Conservation (phyloP, 1,140 invertebrate genomes). For the Acromyrmex heyeri region DNA sequence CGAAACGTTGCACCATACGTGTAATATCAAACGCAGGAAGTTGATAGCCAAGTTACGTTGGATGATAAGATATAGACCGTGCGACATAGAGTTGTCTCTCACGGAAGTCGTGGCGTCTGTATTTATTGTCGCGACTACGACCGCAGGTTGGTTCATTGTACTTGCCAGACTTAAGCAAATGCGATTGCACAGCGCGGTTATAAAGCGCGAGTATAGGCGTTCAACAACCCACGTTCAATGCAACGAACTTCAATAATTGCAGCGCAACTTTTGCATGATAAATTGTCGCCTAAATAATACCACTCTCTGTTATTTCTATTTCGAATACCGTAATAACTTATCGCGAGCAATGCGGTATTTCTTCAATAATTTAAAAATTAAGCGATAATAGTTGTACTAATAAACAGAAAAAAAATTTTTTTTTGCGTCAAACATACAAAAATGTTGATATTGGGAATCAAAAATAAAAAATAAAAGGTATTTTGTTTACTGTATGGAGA, state of each 20-base stretch:
- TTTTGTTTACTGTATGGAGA: not conserved
- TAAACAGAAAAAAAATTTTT: not conserved
- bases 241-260: slow-evolving; percentile 6
- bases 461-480: not conserved
- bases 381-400: not conserved
- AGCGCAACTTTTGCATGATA: not conserved
- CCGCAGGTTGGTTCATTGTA: slow-evolving; percentile 54
- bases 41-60: slow-evolving; percentile 33
- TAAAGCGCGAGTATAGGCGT: not conserved
- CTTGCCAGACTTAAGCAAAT: slow-evolving; percentile 29
- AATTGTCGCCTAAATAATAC: not conserved
- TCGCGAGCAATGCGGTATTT: no score
- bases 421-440: not conserved
- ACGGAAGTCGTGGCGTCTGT: slow-evolving; percentile 40
- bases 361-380: not conserved
- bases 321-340: not conserved
- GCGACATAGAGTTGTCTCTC: slow-evolving; percentile 13
- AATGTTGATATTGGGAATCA: not conserved
- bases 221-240: slow-evolving; percentile 38
- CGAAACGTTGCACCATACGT: slow-evolving; percentile 8
- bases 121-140: slow-evolving; percentile 37
- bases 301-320: not conserved
- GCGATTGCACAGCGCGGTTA: slow-evolving; percentile 4
- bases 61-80: slow-evolving; percentile 48
- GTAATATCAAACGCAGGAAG: slow-evolving; percentile 50